These are phyloP conservation scores for Agonopterix alstromeriana DNA, from an alignment of 2,888 invertebrate species.

Conservation along the genomic window DNA sequence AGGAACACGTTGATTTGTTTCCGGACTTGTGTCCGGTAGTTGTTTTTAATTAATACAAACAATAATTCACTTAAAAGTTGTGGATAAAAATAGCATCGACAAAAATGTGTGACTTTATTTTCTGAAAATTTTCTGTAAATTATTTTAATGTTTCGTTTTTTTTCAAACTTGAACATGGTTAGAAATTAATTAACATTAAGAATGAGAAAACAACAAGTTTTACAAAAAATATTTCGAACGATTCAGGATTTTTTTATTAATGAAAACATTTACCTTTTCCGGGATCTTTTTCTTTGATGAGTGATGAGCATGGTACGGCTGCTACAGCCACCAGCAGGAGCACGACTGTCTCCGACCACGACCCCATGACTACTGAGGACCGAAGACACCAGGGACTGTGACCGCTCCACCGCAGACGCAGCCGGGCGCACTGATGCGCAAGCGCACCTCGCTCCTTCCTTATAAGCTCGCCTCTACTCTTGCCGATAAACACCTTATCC, in stretches of 20 bases:
- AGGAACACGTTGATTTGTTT: conserved; percentile 17
- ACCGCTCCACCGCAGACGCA: conserved; percentile 31
- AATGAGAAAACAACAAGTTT: too few relatives aligned
- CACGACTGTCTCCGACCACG: conserved; percentile 46
- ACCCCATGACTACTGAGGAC: conserved; percentile 57
- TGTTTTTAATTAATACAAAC: too few relatives aligned
- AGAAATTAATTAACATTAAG: too few relatives aligned
- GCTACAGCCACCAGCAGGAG: conserved; percentile 34
- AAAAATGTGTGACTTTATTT: too few relatives aligned
- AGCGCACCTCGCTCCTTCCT: conserved; percentile 38
- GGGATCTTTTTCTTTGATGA: conserved; percentile 51
- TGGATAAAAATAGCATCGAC: too few relatives aligned
- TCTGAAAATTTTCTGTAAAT: too few relatives aligned
- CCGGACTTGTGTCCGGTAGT: conserved; percentile 2
- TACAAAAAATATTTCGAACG: too few relatives aligned
- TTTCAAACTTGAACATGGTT: too few relatives aligned
- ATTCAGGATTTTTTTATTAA: too few relatives aligned
- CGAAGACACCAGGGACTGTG: conserved; percentile 11
- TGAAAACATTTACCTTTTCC: conserved; percentile 44
- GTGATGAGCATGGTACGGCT: conserved; percentile 40
- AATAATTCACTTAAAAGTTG: too few relatives aligned
- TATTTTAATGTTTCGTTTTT: too few relatives aligned
- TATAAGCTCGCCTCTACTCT: conserved; percentile 34
- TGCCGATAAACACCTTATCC: conserved; percentile 27
- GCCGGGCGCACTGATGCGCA: conserved; percentile 32